A percentile compares a stretch with the other conserved stretches of the same genome.
Evolutionary conservation across 2,797 vertebrate species (phyloP).

Genomic region (Gambusia yucatana): DNA sequence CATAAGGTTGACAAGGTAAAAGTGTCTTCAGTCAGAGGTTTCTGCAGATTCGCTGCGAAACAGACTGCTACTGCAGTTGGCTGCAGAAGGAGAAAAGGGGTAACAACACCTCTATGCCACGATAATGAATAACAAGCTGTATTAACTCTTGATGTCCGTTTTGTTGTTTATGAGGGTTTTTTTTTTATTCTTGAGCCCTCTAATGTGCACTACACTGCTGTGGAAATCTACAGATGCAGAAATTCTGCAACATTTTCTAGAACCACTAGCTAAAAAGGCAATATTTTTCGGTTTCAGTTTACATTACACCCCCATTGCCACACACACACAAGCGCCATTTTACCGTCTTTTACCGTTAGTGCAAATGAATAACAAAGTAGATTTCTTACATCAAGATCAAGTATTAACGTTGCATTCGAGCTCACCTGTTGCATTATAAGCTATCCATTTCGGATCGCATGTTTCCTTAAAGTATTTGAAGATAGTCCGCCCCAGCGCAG

Average conservation of each 20-base stretch:
- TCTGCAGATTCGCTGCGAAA: neutral
- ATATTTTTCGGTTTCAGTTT: neutral
- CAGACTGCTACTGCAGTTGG: neutral
- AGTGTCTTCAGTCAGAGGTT: neutral
- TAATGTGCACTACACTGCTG: neutral
- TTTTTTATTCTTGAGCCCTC: too few species aligned
- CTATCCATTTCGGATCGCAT: constrained; percentile 71
- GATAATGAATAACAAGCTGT: neutral
- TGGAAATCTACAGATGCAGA: neutral
- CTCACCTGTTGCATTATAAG: constrained; percentile 77
- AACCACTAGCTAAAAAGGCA: neutral
- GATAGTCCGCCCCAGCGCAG: constrained; percentile 57
- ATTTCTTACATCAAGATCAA: neutral
- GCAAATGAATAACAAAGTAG: neutral
- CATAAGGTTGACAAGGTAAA: neutral
- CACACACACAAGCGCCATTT: neutral
- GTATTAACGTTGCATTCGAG: rapidly evolving
- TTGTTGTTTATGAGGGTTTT: too few species aligned
- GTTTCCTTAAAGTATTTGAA: constrained; percentile 73
- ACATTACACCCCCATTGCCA: neutral
- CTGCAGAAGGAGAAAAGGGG: neutral
- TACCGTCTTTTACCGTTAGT: neutral
- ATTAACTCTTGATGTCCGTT: neutral
- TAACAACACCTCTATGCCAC: too few species aligned
- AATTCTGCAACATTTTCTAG: neutral